Percentiles rank a stretch among this genome's conserved stretches.
Conservation (phyloP, 2,888 invertebrate genomes). For the Piscicola geometra region DNA sequence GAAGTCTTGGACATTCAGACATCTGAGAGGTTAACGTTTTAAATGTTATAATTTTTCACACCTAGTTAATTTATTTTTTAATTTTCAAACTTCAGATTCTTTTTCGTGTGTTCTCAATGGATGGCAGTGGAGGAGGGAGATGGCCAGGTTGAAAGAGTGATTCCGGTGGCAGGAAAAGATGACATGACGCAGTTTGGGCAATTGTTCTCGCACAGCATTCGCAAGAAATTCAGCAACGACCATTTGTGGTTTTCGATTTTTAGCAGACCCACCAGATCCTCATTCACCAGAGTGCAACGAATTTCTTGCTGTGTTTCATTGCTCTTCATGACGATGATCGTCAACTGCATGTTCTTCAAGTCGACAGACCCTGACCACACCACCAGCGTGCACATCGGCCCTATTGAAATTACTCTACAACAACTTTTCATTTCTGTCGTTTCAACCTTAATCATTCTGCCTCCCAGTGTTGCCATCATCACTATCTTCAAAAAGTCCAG, state of each 20-base stretch:
- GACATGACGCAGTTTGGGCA: conserved; percentile 54
- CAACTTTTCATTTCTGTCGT: conserved; percentile 54
- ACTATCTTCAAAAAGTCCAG: conserved; percentile 52
- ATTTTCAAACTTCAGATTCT: conserved; percentile 46
- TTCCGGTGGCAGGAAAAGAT: conserved; percentile 53
- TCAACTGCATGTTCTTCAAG: conserved; percentile 56
- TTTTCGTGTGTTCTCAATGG: conserved; percentile 54
- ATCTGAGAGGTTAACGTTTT: conserved; percentile 54
- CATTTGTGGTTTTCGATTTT: conserved; percentile 56
- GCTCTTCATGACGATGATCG: conserved; percentile 56
- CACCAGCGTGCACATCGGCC: conserved; percentile 53
- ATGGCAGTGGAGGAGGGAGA: conserved; percentile 55
- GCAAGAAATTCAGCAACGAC: conserved; percentile 55
- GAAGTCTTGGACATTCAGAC: conserved; percentile 53
- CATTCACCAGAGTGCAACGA: conserved; percentile 56
- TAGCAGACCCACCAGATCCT: conserved; percentile 52
- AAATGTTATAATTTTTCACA: no score
- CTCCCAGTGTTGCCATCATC: conserved; percentile 52
- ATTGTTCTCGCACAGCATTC: conserved; percentile 49
- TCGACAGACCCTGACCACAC: conserved; percentile 39
- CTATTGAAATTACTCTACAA: conserved; percentile 56
- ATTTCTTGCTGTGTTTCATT: conserved; percentile 54
- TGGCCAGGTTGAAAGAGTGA: conserved; percentile 53
- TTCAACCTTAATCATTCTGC: conserved; percentile 54
- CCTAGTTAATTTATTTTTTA: background rate